Evolutionary conservation across 2,113 vertebrate species (phyloP).

Genomic region (Athene noctua): DNA sequence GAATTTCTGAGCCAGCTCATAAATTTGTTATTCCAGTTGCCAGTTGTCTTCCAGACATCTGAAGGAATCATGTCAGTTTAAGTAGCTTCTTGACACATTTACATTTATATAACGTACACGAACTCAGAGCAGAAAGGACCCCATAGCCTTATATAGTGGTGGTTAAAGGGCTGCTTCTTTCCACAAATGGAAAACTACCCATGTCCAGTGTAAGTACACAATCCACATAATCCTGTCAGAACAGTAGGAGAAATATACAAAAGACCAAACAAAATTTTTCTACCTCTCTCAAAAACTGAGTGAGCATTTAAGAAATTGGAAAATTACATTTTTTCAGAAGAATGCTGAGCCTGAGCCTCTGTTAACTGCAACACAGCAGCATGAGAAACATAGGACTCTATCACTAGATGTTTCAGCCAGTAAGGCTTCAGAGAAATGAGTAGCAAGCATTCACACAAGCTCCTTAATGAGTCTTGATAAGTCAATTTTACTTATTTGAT

Average conservation of each 20-base stretch:
- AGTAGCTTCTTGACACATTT: not conserved
- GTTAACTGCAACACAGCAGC: rapidly evolving
- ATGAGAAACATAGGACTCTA: not conserved
- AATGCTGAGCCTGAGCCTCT: not conserved
- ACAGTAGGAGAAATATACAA: not conserved
- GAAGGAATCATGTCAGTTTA: not conserved
- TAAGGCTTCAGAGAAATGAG: not conserved
- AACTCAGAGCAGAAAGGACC: not conserved
- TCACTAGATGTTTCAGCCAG: not conserved
- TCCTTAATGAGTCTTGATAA: not conserved
- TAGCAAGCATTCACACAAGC: not conserved
- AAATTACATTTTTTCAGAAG: rapidly evolving
- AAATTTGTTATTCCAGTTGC: not conserved
- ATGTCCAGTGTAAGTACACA: not conserved
- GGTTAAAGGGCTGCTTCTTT: not conserved
- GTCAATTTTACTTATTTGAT: not conserved
- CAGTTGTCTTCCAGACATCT: not conserved
- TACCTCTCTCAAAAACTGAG: not conserved
- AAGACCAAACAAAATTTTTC: not conserved
- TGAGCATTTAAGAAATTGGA: not conserved
- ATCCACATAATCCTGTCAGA: not conserved
- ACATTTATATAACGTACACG: not conserved
- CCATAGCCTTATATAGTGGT: not conserved
- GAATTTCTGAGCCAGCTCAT: not conserved
- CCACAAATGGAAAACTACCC: not conserved